These are phyloP conservation scores for Thalassoma bifasciatum DNA, from an alignment of 2,113 vertebrate species.

Conservation along the genomic window DNA sequence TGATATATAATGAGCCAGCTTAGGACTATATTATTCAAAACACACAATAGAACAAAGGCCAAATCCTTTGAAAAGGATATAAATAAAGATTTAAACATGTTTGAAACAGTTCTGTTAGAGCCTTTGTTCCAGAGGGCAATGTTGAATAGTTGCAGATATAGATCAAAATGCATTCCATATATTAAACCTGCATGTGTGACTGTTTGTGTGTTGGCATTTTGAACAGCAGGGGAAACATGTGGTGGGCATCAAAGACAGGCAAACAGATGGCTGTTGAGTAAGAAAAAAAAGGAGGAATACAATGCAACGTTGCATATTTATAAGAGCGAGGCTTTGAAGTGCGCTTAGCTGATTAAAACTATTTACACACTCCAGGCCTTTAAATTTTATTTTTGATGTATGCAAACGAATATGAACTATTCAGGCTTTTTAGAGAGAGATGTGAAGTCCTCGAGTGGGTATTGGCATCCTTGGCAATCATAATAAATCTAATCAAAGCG, in stretches of 20 bases:
- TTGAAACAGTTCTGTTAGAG: constrained; percentile 6
- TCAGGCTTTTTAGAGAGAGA: constrained; percentile 39
- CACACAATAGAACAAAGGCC: constrained; percentile 13
- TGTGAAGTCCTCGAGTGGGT: constrained; percentile 35
- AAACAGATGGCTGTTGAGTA: constrained; percentile 76
- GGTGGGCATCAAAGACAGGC: constrained; percentile 74
- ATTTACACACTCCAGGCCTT: constrained; percentile 67
- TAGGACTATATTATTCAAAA: not conserved
- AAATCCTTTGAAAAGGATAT: constrained; percentile 28
- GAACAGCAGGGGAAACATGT: constrained; percentile 72
- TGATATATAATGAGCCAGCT: constrained; percentile 24
- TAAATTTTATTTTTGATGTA: constrained; percentile 61
- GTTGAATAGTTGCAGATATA: constrained; percentile 23
- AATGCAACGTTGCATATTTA: constrained; percentile 76
- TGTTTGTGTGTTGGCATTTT: constrained; percentile 37
- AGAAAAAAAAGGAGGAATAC: constrained; percentile 39
- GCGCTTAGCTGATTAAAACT: constrained; percentile 72
- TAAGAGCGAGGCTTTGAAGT: constrained; percentile 77
- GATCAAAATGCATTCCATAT: constrained; percentile 38
- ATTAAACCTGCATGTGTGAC: constrained; percentile 33
- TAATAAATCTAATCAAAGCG: constrained; percentile 42
- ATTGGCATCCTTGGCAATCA: constrained; percentile 51
- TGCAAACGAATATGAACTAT: constrained; percentile 51
- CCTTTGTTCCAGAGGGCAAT: constrained; percentile 16
- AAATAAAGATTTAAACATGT: not conserved